These are phyloP conservation scores for Chaetodon trifascialis DNA, from an alignment of 2,113 vertebrate genomes.

Conservation along the genomic window DNA sequence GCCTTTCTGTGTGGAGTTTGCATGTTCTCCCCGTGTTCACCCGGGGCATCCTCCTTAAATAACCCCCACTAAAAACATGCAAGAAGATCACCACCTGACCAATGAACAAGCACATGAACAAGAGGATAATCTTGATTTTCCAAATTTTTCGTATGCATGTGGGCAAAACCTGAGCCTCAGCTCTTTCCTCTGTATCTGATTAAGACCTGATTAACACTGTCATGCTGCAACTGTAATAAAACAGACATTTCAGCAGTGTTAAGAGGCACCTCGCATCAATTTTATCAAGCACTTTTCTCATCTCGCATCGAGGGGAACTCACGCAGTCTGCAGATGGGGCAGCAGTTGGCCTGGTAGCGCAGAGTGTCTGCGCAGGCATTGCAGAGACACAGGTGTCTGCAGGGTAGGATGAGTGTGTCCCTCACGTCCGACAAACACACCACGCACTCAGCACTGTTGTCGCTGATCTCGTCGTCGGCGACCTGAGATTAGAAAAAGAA, in stretches of 20 bases:
- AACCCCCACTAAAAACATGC: too few species aligned
- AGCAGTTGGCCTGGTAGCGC: constrained; percentile 98
- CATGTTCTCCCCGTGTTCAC: too few species aligned
- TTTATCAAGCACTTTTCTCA: neutral
- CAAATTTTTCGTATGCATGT: too few species aligned
- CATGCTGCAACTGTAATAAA: neutral
- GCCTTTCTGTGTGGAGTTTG: too few species aligned
- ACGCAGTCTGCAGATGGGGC: constrained; percentile 97
- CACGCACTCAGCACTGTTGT: constrained; percentile 98
- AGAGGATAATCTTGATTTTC: too few species aligned
- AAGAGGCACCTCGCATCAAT: neutral
- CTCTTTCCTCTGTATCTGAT: neutral
- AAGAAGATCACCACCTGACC: too few species aligned
- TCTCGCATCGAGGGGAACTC: constrained; percentile 67
- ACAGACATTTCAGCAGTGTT: neutral
- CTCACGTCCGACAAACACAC: constrained; percentile 97
- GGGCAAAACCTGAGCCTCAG: neutral
- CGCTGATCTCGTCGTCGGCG: constrained; percentile 95
- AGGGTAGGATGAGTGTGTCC: constrained; percentile 97
- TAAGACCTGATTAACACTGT: neutral
- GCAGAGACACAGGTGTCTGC: constrained; percentile 95
- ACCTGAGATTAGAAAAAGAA: constrained; percentile 82
- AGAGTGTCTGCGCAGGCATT: constrained; percentile 95
- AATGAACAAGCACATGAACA: too few species aligned
- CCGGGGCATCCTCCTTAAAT: too few species aligned